Percentiles rank a stretch among this genome's conserved stretches.
Evolutionary conservation across 2,113 vertebrate genomes (phyloP).

Genomic region (Pangasianodon hypophthalmus): DNA sequence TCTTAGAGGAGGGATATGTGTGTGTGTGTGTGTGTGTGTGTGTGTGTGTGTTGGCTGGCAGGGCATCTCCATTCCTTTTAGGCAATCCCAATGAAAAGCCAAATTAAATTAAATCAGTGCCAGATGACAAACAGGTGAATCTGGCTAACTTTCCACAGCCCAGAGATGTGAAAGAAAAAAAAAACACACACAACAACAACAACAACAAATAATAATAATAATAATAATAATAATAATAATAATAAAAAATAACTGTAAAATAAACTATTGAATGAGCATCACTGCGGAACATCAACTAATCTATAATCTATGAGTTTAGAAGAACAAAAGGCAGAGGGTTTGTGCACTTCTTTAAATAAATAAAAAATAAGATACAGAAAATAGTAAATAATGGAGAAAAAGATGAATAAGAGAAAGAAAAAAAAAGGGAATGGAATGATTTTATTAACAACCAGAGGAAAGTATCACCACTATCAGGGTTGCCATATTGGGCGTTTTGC

Average conservation of each 20-base stretch:
- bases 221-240: slow-evolving; percentile 10
- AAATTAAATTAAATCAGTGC: slow-evolving; percentile 18
- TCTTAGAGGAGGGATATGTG: slow-evolving; percentile 16
- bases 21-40: slow-evolving; percentile 27
- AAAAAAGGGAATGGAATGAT: slow-evolving; percentile 31
- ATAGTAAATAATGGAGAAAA: neutral
- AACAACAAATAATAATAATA: slow-evolving; percentile 24
- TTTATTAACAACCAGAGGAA: slow-evolving; percentile 55
- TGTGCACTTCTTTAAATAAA: slow-evolving; percentile 36
- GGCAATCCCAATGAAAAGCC: neutral
- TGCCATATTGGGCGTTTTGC: neutral
- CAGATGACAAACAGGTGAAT: slow-evolving; percentile 13
- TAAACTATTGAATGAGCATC: slow-evolving; percentile 24
- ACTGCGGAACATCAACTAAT: slow-evolving; percentile 49
- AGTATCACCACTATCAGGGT: neutral
- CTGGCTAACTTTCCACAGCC: slow-evolving; percentile 61
- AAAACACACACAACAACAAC: slow-evolving; percentile 50
- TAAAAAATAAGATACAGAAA: neutral
- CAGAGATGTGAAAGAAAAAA: slow-evolving; percentile 52
- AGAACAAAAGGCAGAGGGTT: slow-evolving; percentile 28
- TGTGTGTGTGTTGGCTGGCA: slow-evolving; percentile 15
- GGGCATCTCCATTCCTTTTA: neutral
- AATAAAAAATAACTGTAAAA: neutral
- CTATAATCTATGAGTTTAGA: slow-evolving; percentile 52
- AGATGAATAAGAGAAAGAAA: neutral